Evolutionary conservation across 2,888 invertebrate genomes (phyloP).

Genomic region (Cheilosia vernalis): DNA sequence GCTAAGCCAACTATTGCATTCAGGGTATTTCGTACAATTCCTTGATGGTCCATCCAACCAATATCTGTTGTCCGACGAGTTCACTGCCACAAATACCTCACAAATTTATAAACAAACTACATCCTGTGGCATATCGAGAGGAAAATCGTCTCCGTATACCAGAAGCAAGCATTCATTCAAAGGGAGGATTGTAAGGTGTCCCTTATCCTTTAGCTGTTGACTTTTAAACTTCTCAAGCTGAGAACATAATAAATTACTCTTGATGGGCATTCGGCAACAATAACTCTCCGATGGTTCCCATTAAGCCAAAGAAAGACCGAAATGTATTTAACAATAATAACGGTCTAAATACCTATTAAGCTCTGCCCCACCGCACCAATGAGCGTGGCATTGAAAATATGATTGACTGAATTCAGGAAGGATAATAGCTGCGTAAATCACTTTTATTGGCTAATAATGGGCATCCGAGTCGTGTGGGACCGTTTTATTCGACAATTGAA

Average conservation of each 20-base stretch:
- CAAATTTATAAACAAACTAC: too few relatives aligned
- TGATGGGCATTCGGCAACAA: slow-evolving; percentile 43
- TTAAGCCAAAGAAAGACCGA: slow-evolving; percentile 44
- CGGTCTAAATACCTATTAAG: slow-evolving; percentile 65
- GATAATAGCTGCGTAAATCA: slow-evolving; percentile 71
- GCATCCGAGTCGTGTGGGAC: slow-evolving; percentile 60
- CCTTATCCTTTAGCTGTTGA: slow-evolving; percentile 3
- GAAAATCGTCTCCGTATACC: too few relatives aligned
- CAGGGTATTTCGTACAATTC: too few relatives aligned
- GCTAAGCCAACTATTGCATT: too few relatives aligned
- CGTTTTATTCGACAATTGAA: slow-evolving; percentile 68
- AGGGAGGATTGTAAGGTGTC: too few relatives aligned
- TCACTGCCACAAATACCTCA: too few relatives aligned
- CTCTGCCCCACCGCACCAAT: slow-evolving; percentile 56
- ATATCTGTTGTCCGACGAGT: too few relatives aligned
- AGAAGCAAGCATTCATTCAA: too few relatives aligned
- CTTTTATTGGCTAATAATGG: slow-evolving; percentile 74
- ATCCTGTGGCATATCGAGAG: too few relatives aligned
- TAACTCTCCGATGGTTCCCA: slow-evolving; percentile 48
- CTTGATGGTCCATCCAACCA: too few relatives aligned
- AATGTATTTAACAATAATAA: slow-evolving; percentile 72
- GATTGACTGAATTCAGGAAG: slow-evolving; percentile 68
- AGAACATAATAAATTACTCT: slow-evolving; percentile 13
- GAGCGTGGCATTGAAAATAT: slow-evolving; percentile 48
- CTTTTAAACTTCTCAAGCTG: slow-evolving; percentile 5